A percentile compares a stretch with the other conserved stretches of the same genome.
Evolutionary conservation across 1,140 invertebrate species (phyloP).

Genomic region (Stegodyphus dumicola): DNA sequence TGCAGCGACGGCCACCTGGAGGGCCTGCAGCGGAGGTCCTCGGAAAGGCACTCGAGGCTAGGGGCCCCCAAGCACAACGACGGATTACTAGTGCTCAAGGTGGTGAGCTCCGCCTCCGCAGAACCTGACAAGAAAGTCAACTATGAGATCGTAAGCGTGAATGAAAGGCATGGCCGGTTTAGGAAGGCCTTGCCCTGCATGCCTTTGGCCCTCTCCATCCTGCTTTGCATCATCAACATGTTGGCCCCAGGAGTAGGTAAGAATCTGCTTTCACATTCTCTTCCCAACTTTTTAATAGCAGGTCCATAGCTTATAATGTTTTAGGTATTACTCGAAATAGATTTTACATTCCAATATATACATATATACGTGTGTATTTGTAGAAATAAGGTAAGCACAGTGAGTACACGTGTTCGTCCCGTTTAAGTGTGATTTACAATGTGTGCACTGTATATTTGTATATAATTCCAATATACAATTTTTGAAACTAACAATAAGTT

Average conservation of each 20-base stretch:
- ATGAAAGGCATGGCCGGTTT: conserved; percentile 70
- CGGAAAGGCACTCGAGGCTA: background rate
- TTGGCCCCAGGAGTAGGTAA: conserved; percentile 71
- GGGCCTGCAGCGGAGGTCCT: conserved; percentile 1
- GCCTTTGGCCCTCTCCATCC: conserved; percentile 69
- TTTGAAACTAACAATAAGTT: too few species aligned
- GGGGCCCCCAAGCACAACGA: background rate
- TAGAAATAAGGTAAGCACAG: too few species aligned
- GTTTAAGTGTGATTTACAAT: too few species aligned
- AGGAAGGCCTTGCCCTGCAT: conserved; percentile 71
- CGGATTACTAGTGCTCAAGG: conserved; percentile 46
- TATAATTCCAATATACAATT: too few species aligned
- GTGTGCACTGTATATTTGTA: too few species aligned
- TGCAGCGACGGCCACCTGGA: conserved; percentile 38
- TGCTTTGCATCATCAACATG: conserved; percentile 71
- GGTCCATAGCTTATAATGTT: too few species aligned
- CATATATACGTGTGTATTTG: too few species aligned
- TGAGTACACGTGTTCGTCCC: too few species aligned
- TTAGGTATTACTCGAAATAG: too few species aligned
- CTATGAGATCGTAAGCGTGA: conserved; percentile 59
- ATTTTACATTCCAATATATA: too few species aligned
- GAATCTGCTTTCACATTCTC: conserved; percentile 37
- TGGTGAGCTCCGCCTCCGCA: conserved; percentile 47
- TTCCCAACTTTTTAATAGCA: background rate
- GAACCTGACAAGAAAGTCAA: conserved; percentile 55